Base-by-base conservation (phyloP, 2,113 vertebrate species). In the Engystomops pustulosus region DNA sequence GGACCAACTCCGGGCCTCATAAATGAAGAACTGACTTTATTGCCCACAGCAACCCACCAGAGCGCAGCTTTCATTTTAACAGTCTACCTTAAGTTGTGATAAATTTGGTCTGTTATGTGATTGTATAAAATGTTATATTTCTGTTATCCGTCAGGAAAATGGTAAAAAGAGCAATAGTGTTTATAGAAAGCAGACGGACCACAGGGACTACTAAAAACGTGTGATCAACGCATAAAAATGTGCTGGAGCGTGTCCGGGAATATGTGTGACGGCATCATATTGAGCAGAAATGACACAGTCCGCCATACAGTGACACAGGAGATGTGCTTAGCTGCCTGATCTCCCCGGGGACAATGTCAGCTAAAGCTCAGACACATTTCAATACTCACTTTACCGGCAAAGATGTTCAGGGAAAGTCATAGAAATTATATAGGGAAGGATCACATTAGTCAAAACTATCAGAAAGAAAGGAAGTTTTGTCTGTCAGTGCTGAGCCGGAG, bases 341-440 rank as follows among this genome's bases (percentile, higher is more conserved):
- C n/a, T n/a, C 36, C 71, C 71, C 55, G 9, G 44, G 18, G 41
- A 34, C 53, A 6, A 18, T 27, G n/a, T 34, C 41, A 4, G 14
- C 23, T 34, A 47, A 25, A 23, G 51, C 51, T 23, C 36, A 83
- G 68, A 32, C 49, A 58, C 7, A 45, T 62, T 15, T 45, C 6
- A 65, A 32, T 62, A 71, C 25, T 17, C 30, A 51, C 6, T 83
- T 83, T 83, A 75, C 81, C n/a, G 71, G 81, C 58, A 83, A 34
- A 30, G 9, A 10, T 62, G 17, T 62, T 67, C 30, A 65, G 70
- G 81, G 71, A 75, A 75, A 83, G n/a, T 30, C 23, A 49, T n/a
- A 45, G 32, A 38, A 60, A 82, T 18, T 45, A 44, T 58, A 27
- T 6, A 41, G 9, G 11, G 23, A 30, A 14, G 9, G 3, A 4